A percentile compares a stretch with the other conserved stretches of the same genome.
Conservation (phyloP, 37 sponge, comb jelly and placozoan species). For the Chondrosia reniformis region DNA sequence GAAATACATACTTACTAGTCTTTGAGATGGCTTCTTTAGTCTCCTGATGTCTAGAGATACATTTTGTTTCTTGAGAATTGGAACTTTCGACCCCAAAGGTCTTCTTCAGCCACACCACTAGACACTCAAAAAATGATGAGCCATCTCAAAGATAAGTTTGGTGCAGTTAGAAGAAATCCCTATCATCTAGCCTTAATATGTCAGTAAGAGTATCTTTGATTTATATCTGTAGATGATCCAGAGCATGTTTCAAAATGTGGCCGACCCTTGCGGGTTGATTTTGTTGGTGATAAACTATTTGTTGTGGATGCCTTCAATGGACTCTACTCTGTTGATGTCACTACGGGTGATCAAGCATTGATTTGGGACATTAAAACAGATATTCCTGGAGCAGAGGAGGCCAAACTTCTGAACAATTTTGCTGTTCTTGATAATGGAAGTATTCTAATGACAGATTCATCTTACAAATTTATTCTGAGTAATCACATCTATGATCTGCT, state of each 20-base stretch:
- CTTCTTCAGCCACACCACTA: too few species aligned
- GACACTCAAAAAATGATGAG: background rate
- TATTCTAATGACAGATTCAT: conserved; percentile 62
- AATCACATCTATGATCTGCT: conserved; percentile 38
- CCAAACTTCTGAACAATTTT: conserved; percentile 45
- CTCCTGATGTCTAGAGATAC: too few species aligned
- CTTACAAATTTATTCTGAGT: conserved; percentile 32
- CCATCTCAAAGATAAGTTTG: too few species aligned
- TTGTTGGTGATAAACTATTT: conserved; percentile 35
- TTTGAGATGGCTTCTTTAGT: too few species aligned
- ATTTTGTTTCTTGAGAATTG: too few species aligned
- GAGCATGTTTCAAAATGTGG: conserved; percentile 64
- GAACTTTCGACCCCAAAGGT: too few species aligned
- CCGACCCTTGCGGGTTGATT: conserved; percentile 63
- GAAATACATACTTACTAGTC: too few species aligned
- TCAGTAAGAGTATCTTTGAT: too few species aligned
- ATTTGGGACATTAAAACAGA: background rate
- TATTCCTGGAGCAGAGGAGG: background rate
- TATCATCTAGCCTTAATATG: background rate
- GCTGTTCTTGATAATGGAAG: conserved; percentile 50
- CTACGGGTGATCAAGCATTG: conserved; percentile 3
- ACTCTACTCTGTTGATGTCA: conserved; percentile 24
- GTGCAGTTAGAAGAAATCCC: too few species aligned
- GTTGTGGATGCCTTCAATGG: conserved; percentile 60
- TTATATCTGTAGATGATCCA: conserved; percentile 1